Percentiles rank a stretch among this genome's conserved stretches.
Evolutionary conservation across 2,797 vertebrate genomes (phyloP).

Genomic region (Botia kubotai): DNA sequence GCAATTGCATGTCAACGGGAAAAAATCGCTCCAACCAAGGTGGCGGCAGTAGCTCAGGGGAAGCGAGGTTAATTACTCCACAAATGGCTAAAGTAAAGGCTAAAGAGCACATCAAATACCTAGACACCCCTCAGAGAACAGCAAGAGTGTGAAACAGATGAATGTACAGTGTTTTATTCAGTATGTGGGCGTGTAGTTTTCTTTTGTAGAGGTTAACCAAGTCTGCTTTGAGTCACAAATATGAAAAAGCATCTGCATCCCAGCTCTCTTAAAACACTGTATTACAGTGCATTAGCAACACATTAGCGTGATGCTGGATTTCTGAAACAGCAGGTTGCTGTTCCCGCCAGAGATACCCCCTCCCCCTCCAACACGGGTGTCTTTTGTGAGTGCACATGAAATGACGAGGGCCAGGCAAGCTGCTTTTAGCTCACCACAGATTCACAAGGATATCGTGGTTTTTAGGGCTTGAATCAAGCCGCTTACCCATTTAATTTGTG

Average conservation of each 20-base stretch:
- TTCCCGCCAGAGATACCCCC: slow-evolving; percentile 43
- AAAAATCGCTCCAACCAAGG: slow-evolving; percentile 46
- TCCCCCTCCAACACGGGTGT: slow-evolving; percentile 43
- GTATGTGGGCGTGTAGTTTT: not conserved
- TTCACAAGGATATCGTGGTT: slow-evolving; percentile 72
- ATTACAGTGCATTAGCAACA: slow-evolving; percentile 70
- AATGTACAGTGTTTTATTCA: not conserved
- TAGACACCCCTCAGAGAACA: slow-evolving; percentile 20
- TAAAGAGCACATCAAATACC: slow-evolving; percentile 38
- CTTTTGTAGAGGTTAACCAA: not conserved
- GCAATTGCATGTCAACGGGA: slow-evolving; percentile 50
- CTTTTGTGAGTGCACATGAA: slow-evolving; percentile 30
- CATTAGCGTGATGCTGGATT: slow-evolving; percentile 71
- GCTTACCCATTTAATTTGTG: slow-evolving; percentile 78
- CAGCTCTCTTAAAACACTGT: slow-evolving; percentile 37
- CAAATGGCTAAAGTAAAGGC: slow-evolving; percentile 45
- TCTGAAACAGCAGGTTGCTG: slow-evolving; percentile 69
- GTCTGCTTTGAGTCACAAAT: not conserved
- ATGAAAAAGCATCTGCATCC: slow-evolving; percentile 10
- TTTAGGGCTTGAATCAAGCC: slow-evolving; percentile 73
- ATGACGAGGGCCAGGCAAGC: slow-evolving; percentile 61
- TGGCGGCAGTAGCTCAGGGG: slow-evolving; percentile 37
- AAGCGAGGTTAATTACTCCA: slow-evolving; percentile 48
- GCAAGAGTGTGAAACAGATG: slow-evolving; percentile 1
- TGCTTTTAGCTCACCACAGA: slow-evolving; percentile 71